Evolutionary conservation across 2,113 vertebrate genomes (phyloP).

Genomic region (Pseudolaguvia tuberculata): DNA sequence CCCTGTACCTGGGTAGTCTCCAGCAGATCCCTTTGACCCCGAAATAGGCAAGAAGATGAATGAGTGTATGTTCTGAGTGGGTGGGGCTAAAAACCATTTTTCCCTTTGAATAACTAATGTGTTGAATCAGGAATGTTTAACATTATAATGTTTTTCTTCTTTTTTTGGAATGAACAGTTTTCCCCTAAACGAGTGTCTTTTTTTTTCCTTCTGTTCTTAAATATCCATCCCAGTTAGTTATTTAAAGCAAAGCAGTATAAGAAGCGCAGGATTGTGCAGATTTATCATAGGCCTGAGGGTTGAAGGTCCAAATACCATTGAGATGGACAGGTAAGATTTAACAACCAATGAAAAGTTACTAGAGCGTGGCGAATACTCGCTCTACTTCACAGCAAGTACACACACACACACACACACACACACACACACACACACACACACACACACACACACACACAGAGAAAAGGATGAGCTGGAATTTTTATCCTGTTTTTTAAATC

Average conservation of each 20-base stretch:
- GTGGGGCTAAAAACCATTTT: too few species aligned
- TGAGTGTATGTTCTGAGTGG: too few species aligned
- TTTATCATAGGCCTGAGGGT: background rate
- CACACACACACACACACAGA: background rate
- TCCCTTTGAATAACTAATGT: too few species aligned
- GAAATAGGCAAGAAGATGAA: too few species aligned
- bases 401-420: background rate
- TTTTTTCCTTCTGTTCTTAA: background rate
- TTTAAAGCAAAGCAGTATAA: background rate
- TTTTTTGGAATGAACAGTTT: too few species aligned
- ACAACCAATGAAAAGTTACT: background rate
- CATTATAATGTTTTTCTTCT: too few species aligned
- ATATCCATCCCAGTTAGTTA: background rate
- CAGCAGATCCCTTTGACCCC: too few species aligned
- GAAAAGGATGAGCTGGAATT: conserved; percentile 16
- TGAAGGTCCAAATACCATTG: background rate
- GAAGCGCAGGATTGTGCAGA: background rate
- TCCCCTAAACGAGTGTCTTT: too few species aligned
- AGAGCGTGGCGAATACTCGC: conserved; percentile 1
- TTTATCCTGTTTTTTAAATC: too few species aligned
- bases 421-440: background rate
- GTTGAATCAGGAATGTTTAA: too few species aligned
- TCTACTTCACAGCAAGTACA: conserved; percentile 18
- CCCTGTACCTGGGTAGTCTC: too few species aligned
- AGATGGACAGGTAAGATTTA: background rate